A percentile compares a stretch with the other conserved stretches of the same genome.
phyloP scores from a whole-genome alignment of 64 coral and sea anemone species.

The Pachyseris speciosa region DNA sequence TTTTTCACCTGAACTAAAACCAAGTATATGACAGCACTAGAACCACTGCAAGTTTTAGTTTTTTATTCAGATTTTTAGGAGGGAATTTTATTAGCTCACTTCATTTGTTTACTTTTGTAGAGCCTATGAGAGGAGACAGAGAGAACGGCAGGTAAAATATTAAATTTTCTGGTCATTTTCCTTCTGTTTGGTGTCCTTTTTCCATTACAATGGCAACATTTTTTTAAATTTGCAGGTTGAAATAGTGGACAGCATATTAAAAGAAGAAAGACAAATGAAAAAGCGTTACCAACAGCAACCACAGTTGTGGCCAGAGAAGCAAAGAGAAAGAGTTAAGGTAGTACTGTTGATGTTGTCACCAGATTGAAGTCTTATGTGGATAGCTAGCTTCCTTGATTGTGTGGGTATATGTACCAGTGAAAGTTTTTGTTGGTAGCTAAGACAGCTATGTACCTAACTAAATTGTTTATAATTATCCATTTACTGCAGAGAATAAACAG shows the following conservation, averaged over 20 bases:
- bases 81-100: neutral
- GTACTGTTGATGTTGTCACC: neutral
- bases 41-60: no score
- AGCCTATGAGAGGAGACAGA: constrained; percentile 79
- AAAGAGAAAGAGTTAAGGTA: constrained; percentile 75
- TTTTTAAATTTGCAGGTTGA: constrained; percentile 46
- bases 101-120: constrained; percentile 1
- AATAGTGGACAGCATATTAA: constrained; percentile 61
- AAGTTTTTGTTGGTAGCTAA: no score
- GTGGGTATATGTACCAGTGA: no score
- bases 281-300: constrained; percentile 80
- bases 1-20: no score
- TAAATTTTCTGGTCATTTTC: neutral
- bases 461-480: no score
- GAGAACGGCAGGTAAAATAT: constrained; percentile 74
- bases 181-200: neutral
- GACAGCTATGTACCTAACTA: no score
- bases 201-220: neutral
- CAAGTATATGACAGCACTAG: no score
- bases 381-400: no score
- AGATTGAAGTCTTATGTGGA: no score
- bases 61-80: neutral
- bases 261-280: constrained; percentile 79
- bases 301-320: constrained; percentile 71
- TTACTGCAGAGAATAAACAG: constrained; percentile 49